phyloP scores from a whole-genome alignment of 2,797 vertebrate species.

The Merluccius polli region DNA sequence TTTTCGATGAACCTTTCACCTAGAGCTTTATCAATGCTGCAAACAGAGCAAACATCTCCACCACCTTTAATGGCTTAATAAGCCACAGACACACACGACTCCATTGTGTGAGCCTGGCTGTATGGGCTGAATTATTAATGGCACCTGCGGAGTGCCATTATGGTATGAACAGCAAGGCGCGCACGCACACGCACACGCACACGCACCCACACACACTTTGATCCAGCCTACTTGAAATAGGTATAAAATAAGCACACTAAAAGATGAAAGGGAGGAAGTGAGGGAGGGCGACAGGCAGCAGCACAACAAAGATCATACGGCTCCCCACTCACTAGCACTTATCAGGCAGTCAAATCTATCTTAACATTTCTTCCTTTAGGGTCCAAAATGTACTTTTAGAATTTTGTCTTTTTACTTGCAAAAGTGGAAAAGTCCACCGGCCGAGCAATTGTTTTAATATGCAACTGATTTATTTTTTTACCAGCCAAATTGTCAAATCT shows the following conservation, averaged over 20 bases:
- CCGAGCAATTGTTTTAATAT: no score
- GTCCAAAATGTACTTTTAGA: no score
- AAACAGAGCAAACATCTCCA: not conserved
- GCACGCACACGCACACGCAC: constrained; percentile 3
- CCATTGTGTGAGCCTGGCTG: not conserved
- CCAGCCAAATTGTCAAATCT: no score
- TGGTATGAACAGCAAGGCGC: not conserved
- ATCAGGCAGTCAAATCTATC: not conserved
- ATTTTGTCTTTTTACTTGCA: no score
- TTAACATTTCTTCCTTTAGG: not conserved
- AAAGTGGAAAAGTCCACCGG: no score
- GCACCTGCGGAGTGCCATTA: not conserved
- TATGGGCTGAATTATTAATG: constrained; percentile 7
- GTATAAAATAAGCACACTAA: not conserved
- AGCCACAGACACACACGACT: not conserved
- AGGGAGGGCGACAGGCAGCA: not conserved
- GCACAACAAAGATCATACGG: constrained; percentile 29
- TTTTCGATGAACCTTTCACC: no score
- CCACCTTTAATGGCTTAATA: not conserved
- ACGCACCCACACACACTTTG: not conserved
- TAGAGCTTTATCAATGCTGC: not conserved
- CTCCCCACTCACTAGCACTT: constrained; percentile 26
- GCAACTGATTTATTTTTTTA: no score
- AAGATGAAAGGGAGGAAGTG: not conserved
- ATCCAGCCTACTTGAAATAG: not conserved